phyloP scores from a whole-genome alignment of 2,797 vertebrate genomes.

The Gastrophryne carolinensis region DNA sequence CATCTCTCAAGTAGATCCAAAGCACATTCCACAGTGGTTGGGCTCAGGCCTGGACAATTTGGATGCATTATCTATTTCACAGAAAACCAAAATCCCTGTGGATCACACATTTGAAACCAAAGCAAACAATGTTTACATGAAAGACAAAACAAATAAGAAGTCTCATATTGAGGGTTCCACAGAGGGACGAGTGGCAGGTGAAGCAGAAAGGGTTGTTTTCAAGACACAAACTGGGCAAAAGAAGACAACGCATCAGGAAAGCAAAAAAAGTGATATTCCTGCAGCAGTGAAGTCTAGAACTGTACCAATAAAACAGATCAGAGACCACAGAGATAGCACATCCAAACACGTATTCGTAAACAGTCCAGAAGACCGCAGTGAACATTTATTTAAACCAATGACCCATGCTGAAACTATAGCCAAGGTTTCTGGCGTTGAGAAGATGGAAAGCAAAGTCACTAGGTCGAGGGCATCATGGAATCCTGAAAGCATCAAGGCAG shows the following conservation, averaged over 20 bases:
- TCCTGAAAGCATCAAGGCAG: constrained; percentile 65
- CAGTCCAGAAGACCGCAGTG: constrained; percentile 58
- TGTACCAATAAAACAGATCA: constrained; percentile 62
- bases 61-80: constrained; percentile 63
- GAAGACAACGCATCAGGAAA: constrained; percentile 65
- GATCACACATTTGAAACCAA: constrained; percentile 71
- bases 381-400: constrained; percentile 61
- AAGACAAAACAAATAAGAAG: constrained; percentile 73
- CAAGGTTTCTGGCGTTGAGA: constrained; percentile 70
- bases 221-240: constrained; percentile 74
- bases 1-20: constrained; percentile 66
- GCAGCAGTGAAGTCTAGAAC: constrained; percentile 66
- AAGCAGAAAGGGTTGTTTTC: constrained; percentile 70
- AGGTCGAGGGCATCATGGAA: constrained; percentile 66
- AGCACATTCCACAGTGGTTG: constrained; percentile 65
- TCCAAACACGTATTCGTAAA: constrained; percentile 52
- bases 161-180: constrained; percentile 73
- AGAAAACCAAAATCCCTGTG: constrained; percentile 64
- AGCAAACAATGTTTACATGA: constrained; percentile 65
- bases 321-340: constrained; percentile 60
- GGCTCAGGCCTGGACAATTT: constrained; percentile 67
- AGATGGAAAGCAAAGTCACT: constrained; percentile 70
- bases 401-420: constrained; percentile 70
- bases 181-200: constrained; percentile 58
- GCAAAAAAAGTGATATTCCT: constrained; percentile 56